These are phyloP conservation scores for Picathartes gymnocephalus DNA, from an alignment of 2,113 vertebrate species.

Conservation along the genomic window DNA sequence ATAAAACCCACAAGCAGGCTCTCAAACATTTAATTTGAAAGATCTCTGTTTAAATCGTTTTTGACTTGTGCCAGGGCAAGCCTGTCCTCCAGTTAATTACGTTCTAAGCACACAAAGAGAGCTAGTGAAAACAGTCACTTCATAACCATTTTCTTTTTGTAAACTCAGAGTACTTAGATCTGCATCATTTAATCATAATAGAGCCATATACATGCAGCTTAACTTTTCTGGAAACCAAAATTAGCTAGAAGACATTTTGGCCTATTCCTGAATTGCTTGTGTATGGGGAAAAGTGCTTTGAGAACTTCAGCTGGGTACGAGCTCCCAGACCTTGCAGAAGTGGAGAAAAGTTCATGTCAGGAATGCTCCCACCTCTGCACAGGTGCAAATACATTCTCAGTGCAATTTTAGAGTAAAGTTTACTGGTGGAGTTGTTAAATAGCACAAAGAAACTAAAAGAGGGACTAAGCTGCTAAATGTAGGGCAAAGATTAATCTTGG, in stretches of 20 bases:
- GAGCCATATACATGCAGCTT: constrained; percentile 36
- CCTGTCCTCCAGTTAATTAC: constrained; percentile 54
- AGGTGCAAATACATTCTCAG: neutral
- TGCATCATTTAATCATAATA: constrained; percentile 55
- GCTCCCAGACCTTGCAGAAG: neutral
- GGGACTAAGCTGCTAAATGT: neutral
- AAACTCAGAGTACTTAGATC: constrained; percentile 44
- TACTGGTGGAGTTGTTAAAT: neutral
- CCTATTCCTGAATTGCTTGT: constrained; percentile 18
- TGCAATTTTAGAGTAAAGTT: neutral
- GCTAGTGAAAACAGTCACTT: constrained; percentile 53
- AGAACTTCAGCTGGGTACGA: neutral
- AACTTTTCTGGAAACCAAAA: constrained; percentile 56
- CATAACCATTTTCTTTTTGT: constrained; percentile 57
- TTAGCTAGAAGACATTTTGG: constrained; percentile 31
- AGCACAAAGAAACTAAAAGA: neutral
- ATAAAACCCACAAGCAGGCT: constrained; percentile 24
- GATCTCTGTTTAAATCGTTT: constrained; percentile 25
- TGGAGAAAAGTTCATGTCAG: neutral
- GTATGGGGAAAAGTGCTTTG: neutral
- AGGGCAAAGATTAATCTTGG: neutral
- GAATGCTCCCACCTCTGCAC: neutral
- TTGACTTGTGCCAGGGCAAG: constrained; percentile 25
- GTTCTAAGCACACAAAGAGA: constrained; percentile 35
- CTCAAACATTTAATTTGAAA: constrained; percentile 59